These are phyloP conservation scores for Colossoma macropomum DNA, from an alignment of 2,113 vertebrate genomes.

Conservation along the genomic window DNA sequence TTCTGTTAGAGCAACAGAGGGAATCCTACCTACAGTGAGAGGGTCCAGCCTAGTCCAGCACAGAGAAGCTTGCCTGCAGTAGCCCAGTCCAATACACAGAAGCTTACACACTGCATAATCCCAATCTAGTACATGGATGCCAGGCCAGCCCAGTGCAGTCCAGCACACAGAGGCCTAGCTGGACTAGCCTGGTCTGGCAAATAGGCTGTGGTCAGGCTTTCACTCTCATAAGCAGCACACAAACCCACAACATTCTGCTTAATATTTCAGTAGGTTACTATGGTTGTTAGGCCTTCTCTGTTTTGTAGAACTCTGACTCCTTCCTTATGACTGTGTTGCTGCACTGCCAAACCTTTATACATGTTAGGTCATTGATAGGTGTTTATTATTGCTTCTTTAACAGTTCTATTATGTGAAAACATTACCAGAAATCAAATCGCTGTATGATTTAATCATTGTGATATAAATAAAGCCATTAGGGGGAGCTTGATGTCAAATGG, in stretches of 20 bases:
- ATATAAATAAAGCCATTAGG: no score
- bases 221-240: slow-evolving; percentile 36
- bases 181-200: no score
- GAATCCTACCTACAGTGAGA: not conserved
- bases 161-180: not conserved
- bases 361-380: no score
- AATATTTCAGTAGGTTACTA: slow-evolving; percentile 49
- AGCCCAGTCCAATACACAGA: not conserved
- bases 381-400: no score
- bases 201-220: slow-evolving; percentile 23
- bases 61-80: slow-evolving; percentile 6
- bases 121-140: not conserved
- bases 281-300: slow-evolving; percentile 12
- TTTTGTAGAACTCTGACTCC: slow-evolving; percentile 24
- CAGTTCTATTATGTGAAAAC: no score
- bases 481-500: no score
- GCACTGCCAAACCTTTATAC: no score
- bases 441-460: no score
- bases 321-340: no score
- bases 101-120: no score
- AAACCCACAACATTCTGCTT: slow-evolving; percentile 52
- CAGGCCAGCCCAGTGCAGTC: not conserved
- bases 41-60: not conserved
- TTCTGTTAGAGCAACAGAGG: slow-evolving; percentile 17
- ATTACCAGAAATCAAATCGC: no score